Base-by-base conservation (phyloP, 2,888 invertebrate genomes). In the Antitype chi region DNA sequence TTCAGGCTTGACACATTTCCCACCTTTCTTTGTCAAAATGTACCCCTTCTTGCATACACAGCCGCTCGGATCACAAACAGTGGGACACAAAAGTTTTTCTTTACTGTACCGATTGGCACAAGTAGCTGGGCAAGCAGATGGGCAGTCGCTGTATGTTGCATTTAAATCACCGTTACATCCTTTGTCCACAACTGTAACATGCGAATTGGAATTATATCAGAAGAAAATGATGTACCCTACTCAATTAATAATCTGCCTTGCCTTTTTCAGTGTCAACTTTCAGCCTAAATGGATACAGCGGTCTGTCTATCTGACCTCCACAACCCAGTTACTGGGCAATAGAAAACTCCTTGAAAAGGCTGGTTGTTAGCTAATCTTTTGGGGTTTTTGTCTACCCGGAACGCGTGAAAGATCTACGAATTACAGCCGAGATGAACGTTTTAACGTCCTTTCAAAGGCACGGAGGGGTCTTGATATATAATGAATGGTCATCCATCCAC, bases 111-210 rank as follows among this genome's bases (percentile, higher is more conserved):
- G 70, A 70, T 72, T 11, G 17, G 38, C 70, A 43, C 71, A 72
- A 23, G 71, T 71, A 25, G 23, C 11, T 5, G 71, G 71, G 52
- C 70, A 71, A 20, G n/a, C 5, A 68, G 13, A 68, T 6, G 70
- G 70, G n/a, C 70, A 71, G 7, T 68, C 49, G 9, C 32, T 8
- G 6, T n/a, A 8, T 49, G 70, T 71, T 25, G 70, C 70, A 49
- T 71, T 71, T 9, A 49, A 5, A 49, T 71, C 70, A 32, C 70
- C 68, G 20, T 68, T 68, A 49, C 70, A 71, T 68, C 70, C 70
- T 70, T 67, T 5, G 20, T 73, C 71, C n/a, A 57, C n/a, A 17
- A 55, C 71, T 71, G 47, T 6, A 47, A 55, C 1, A 28, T 70
- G 23, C 47, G 43, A 17, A 55, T 73, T 2, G 9, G 4, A 47